Percentiles rank a stretch among this genome's conserved stretches.
Evolutionary conservation across 2,113 vertebrate species (phyloP).

Genomic region (Tragelaphus strepsiceros): DNA sequence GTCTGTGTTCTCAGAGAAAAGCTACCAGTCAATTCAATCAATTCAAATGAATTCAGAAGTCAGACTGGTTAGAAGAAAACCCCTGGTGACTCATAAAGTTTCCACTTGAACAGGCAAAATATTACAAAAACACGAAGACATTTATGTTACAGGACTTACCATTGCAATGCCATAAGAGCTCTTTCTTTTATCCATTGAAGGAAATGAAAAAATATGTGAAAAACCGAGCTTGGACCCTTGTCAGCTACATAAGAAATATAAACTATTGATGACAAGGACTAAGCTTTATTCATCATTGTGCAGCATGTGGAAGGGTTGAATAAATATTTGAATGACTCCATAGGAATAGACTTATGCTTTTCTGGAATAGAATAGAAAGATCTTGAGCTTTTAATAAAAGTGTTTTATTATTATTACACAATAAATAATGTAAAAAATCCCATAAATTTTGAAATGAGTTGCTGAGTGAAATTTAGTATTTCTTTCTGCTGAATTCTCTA

Average conservation of each 20-base stretch:
- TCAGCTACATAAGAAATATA: neutral
- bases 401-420: neutral
- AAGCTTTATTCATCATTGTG: neutral
- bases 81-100: neutral
- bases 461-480: neutral
- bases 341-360: neutral
- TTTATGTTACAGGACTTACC: too few relatives aligned
- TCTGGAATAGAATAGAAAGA: neutral
- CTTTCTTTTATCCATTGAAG: neutral
- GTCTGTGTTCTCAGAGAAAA: neutral
- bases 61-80: neutral
- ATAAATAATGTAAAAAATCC: neutral
- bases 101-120: neutral
- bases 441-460: neutral
- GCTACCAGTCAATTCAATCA: neutral
- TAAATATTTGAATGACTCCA: neutral
- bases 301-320: rapidly evolving
- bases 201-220: neutral
- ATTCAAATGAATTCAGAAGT: neutral
- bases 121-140: neutral
- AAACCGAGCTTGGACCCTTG: too few relatives aligned
- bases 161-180: neutral
- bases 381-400: neutral
- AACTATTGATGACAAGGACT: rapidly evolving
- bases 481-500: neutral